These are phyloP conservation scores for Notodonta ziczac DNA, from an alignment of 2,888 invertebrate species.

Conservation along the genomic window DNA sequence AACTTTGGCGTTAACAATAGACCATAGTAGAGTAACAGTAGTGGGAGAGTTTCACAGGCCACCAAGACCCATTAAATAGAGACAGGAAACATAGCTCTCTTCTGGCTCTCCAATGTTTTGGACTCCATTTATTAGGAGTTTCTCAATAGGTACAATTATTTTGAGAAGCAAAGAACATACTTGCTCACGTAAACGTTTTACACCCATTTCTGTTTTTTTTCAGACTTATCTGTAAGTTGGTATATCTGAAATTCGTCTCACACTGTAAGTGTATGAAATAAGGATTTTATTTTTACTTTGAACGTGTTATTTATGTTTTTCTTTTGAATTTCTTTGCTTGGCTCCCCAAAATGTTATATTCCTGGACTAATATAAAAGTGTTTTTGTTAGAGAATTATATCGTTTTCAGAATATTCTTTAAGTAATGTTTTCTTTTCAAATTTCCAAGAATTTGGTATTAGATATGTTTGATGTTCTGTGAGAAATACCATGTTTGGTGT, in stretches of 20 bases:
- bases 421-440: background rate
- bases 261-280: background rate
- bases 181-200: background rate
- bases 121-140: background rate
- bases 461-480: too few species aligned
- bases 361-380: background rate
- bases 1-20: too few species aligned
- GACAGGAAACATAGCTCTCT: too few species aligned
- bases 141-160: background rate
- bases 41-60: too few species aligned
- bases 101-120: background rate
- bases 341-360: background rate
- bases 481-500: too few species aligned
- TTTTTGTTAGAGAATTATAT: background rate
- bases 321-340: background rate
- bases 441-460: too few species aligned
- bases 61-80: too few species aligned
- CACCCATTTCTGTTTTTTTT: background rate
- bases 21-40: too few species aligned
- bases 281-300: background rate
- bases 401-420: background rate
- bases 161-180: background rate
- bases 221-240: background rate
- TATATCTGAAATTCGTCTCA: too few species aligned
- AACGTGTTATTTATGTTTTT: constrained; percentile 1